A percentile compares a stretch with the other conserved stretches of the same genome.
Conservation (phyloP, 2,113 vertebrate genomes). For the Engraulis encrasicolus region DNA sequence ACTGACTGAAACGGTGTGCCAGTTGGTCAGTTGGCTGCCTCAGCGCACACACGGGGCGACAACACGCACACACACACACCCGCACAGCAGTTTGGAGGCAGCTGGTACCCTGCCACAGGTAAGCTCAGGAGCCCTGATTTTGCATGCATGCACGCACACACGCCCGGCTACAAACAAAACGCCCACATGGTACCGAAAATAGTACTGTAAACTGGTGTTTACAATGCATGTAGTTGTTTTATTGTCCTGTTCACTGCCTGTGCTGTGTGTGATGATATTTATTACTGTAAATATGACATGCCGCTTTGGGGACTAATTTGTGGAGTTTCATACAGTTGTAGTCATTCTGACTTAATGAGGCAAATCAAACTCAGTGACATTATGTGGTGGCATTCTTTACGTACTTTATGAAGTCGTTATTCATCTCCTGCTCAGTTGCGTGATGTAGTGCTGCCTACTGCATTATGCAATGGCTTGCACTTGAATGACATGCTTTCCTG, state of each 20-base stretch:
- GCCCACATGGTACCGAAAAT: background rate
- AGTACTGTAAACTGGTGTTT: background rate
- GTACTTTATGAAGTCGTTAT: background rate
- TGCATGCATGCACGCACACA: background rate
- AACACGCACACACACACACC: no score
- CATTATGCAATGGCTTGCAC: constrained; percentile 9
- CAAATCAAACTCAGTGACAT: no score
- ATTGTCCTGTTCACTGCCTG: background rate
- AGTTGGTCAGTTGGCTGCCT: background rate
- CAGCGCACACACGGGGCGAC: no score
- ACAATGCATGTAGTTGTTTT: background rate
- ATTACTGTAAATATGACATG: background rate
- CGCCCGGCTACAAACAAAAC: background rate
- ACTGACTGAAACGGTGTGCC: background rate
- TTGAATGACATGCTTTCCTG: background rate
- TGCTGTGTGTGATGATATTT: background rate
- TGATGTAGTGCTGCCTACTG: background rate
- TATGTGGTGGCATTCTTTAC: background rate
- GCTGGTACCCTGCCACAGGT: background rate
- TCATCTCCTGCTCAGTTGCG: background rate
- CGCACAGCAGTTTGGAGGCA: background rate
- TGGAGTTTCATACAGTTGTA: background rate
- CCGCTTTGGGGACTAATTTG: background rate
- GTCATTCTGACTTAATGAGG: background rate
- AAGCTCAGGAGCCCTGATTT: background rate